A percentile compares a stretch with the other conserved stretches of the same genome.
These are phyloP conservation scores for Ladona fulva DNA, from an alignment of 1,140 invertebrate genomes.

Conservation along the genomic window DNA sequence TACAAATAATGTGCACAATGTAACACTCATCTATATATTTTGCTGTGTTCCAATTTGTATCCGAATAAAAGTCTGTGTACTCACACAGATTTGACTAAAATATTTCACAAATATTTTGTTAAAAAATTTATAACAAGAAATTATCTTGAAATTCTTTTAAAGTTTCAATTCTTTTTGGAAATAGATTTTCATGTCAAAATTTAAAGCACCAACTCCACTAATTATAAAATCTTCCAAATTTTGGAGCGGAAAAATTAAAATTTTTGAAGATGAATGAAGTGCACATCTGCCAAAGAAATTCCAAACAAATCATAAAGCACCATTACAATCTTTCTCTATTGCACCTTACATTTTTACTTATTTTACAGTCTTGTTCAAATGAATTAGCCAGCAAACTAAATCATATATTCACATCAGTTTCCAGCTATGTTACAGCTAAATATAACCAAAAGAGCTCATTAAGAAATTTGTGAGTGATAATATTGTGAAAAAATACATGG, in stretches of 20 bases:
- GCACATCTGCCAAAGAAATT: not conserved
- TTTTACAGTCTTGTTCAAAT: slow-evolving; percentile 7
- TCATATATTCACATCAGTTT: not conserved
- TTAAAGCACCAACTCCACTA: not conserved
- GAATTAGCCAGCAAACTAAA: not conserved
- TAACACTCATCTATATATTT: slow-evolving; percentile 5
- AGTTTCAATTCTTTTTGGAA: not conserved
- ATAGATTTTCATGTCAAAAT: not conserved
- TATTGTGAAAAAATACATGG: no score
- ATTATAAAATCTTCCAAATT: not conserved
- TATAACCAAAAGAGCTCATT: no score
- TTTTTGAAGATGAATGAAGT: not conserved
- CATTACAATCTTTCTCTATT: not conserved
- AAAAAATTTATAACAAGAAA: no score
- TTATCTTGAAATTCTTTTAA: not conserved
- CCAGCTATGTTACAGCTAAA: no score
- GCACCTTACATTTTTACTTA: not conserved
- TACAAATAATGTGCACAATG: not conserved
- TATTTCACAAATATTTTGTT: no score
- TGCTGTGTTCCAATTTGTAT: no score
- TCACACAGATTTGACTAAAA: no score
- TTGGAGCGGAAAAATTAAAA: not conserved
- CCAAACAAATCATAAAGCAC: slow-evolving; percentile 6
- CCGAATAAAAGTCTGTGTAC: no score
- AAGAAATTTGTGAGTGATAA: no score